phyloP scores from a whole-genome alignment of 2,888 invertebrate species.

The Noctua janthina region DNA sequence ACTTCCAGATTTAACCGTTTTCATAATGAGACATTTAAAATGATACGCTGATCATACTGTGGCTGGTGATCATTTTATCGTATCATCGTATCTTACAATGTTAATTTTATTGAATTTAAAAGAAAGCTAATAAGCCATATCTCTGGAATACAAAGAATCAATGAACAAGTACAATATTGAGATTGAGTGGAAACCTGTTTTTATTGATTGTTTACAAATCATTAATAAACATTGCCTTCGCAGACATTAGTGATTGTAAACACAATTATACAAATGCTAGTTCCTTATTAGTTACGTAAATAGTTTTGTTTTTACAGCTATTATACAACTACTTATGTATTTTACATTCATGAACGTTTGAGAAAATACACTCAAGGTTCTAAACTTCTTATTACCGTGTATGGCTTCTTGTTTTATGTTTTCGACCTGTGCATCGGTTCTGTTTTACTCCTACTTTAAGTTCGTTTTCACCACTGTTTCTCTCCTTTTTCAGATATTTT shows the following conservation, averaged over 20 bases:
- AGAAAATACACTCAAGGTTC: background rate
- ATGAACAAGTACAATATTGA: background rate
- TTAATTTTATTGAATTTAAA: constrained; percentile 19
- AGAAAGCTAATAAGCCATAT: background rate
- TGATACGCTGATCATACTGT: constrained; percentile 11
- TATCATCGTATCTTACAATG: too few relatives aligned
- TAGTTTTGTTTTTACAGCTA: background rate
- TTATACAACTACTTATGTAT: background rate
- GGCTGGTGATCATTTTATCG: too few relatives aligned
- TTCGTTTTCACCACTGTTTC: background rate
- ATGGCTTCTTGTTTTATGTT: background rate
- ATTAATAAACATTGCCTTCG: background rate
- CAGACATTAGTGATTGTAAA: constrained; percentile 21
- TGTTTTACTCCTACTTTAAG: background rate
- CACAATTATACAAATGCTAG: constrained; percentile 7
- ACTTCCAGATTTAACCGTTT: constrained; percentile 3
- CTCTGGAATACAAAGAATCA: constrained; percentile 3
- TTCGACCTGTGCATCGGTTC: background rate
- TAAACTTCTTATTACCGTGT: background rate
- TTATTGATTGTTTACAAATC: background rate
- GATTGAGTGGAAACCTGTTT: constrained; percentile 15
- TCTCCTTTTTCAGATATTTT: background rate
- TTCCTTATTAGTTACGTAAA: constrained; percentile 18
- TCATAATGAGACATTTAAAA: constrained; percentile 4
- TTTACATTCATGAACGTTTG: background rate